Base-by-base conservation (phyloP, 1,140 invertebrate species). In the Anagrus nilaparvatae region DNA sequence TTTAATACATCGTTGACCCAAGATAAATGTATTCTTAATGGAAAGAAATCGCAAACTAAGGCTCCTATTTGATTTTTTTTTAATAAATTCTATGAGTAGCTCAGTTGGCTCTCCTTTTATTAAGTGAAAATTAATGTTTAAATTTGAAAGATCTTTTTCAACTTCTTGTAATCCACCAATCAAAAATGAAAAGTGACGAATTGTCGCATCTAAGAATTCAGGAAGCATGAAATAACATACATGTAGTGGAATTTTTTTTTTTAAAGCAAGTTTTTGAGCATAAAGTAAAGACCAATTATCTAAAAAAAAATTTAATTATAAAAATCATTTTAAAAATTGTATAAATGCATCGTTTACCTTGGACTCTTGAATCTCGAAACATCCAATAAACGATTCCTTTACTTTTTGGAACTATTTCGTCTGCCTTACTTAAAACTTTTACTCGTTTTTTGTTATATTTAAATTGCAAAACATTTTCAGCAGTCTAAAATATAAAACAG, bases 271-370 rank as follows among this genome's bases (percentile, higher is more conserved):
- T n/a, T n/a, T n/a, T n/a, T n/a, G 89, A 3, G 87, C 85, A 65
- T 82, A 92, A 3, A 93, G 57, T 27, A 93, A 70, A 0, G 88
- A 85, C 89, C 89, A 94, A 61, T 94, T 94, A 65, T 94, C 81
- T 82, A n/a, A n/a, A n/a, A n/a, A n/a, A n/a, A 40, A 65, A 65
- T 55, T 40, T 37, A 17, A 46, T 39, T 37, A 35, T 25, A 41
- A 10, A n/a, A n/a, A n/a, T n/a, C n/a, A n/a, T n/a, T n/a, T n/a
- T 32, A 38, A 29, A 20, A 37, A 40, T 46, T 20, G 29, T 28
- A 21, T 31, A 30, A 21, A 10, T 12, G 21, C 24, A 17, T 17
- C 33, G 21, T 28, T 47, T 66, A 79, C 78, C 88, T 68, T 92
- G 84, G 10, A 91, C 79, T 50, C 89, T 71, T 33, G 78, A 77